These are phyloP conservation scores for Omphaloscelis lunosa DNA, from an alignment of 2,888 invertebrate species.

Conservation along the genomic window DNA sequence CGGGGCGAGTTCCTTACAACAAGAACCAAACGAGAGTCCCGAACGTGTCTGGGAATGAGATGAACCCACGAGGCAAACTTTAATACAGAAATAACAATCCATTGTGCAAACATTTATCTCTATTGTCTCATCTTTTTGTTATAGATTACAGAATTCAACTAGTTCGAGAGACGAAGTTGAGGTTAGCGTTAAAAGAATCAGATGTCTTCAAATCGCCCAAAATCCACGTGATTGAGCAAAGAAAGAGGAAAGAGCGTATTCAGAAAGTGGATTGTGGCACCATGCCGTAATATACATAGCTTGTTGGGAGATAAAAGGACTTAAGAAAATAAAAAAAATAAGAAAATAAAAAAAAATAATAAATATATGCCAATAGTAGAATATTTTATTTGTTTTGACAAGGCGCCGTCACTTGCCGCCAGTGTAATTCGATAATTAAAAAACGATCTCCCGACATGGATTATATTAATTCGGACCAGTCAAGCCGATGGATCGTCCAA, in stretches of 20 bases:
- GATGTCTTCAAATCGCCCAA: background rate
- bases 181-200: background rate
- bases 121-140: slow-evolving; percentile 1
- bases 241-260: background rate
- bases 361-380: slow-evolving; percentile 44
- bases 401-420: slow-evolving; percentile 33
- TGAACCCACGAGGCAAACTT: slow-evolving; percentile 5
- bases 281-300: background rate
- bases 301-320: background rate
- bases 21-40: slow-evolving; percentile 21
- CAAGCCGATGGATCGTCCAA: slow-evolving; percentile 63
- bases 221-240: background rate
- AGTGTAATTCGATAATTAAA: slow-evolving; percentile 50
- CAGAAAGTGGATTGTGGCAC: background rate
- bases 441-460: slow-evolving; percentile 44
- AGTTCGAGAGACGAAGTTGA: background rate
- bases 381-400: slow-evolving; percentile 55
- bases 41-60: slow-evolving; percentile 44
- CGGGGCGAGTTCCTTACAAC: background rate
- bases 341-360: slow-evolving; percentile 15
- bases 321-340: slow-evolving; percentile 12
- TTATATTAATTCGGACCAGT: slow-evolving; percentile 38
- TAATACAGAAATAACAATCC: slow-evolving; percentile 14
- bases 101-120: slow-evolving; percentile 13
- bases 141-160: slow-evolving; percentile 1